A percentile compares a stretch with the other conserved stretches of the same genome.
Conservation (phyloP, 2,113 vertebrate genomes). For the Hypanus sabinus region DNA sequence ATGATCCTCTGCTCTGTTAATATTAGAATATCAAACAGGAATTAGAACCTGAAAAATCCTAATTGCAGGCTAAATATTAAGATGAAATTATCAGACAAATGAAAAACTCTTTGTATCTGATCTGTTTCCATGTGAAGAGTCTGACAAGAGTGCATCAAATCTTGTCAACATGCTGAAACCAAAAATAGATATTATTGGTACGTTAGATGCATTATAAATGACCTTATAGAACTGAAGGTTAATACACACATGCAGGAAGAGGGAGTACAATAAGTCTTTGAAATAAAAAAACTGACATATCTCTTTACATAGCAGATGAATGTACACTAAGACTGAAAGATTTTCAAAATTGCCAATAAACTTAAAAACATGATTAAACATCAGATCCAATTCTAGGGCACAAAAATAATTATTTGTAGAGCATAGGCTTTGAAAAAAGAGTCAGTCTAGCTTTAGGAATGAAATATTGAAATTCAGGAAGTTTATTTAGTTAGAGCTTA, state of each 20-base stretch:
- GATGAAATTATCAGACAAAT: conserved; percentile 5
- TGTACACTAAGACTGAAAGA: background rate
- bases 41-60: background rate
- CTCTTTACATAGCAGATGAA: background rate
- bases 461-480: background rate
- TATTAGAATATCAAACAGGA: background rate
- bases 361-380: background rate
- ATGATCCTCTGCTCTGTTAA: background rate
- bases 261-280: background rate
- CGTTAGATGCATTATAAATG: background rate
- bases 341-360: background rate
- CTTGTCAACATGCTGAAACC: background rate
- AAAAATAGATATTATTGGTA: background rate
- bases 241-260: background rate
- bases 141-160: background rate
- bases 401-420: background rate
- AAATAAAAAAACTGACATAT: background rate
- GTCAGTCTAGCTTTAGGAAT: background rate
- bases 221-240: background rate
- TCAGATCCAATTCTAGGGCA: background rate
- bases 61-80: background rate
- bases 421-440: background rate
- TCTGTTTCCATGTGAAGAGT: conserved; percentile 4
- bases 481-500: background rate
- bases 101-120: conserved; percentile 20